These are phyloP conservation scores for Xiphophorus hellerii DNA, from an alignment of 2,113 vertebrate species.

Conservation along the genomic window DNA sequence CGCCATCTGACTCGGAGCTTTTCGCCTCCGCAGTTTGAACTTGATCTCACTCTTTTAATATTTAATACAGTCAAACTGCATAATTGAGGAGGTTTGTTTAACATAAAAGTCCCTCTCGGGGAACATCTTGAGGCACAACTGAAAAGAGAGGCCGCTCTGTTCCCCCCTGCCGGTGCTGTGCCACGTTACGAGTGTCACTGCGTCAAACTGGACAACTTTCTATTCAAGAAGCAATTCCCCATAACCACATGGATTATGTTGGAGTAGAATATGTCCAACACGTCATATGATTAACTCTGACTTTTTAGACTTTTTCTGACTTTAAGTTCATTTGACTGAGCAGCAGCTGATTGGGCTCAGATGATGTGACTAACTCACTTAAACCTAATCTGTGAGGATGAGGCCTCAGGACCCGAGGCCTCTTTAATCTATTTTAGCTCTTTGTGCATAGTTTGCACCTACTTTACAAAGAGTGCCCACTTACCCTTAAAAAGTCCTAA, in stretches of 20 bases:
- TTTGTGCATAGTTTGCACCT: constrained; percentile 4
- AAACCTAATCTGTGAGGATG: constrained; percentile 11
- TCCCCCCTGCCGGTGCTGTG: too few relatives aligned
- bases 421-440: constrained; percentile 18
- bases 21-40: constrained; percentile 32
- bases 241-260: neutral
- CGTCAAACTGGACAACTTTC: neutral
- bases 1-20: constrained; percentile 3
- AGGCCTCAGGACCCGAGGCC: neutral
- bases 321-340: neutral
- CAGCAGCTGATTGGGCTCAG: constrained; percentile 38
- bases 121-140: constrained; percentile 25
- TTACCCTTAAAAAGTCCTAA: too few relatives aligned
- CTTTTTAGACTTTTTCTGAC: neutral
- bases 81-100: constrained; percentile 68
- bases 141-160: neutral
- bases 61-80: constrained; percentile 63
- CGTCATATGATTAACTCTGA: neutral
- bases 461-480: neutral
- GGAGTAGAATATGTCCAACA: neutral
- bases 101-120: constrained; percentile 42
- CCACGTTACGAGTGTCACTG: neutral
- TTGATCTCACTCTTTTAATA: constrained; percentile 54
- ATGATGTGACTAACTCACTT: constrained; percentile 39
- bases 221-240: neutral